Evolutionary conservation across 2,797 vertebrate genomes (phyloP).

Genomic region (Lacerta agilis): DNA sequence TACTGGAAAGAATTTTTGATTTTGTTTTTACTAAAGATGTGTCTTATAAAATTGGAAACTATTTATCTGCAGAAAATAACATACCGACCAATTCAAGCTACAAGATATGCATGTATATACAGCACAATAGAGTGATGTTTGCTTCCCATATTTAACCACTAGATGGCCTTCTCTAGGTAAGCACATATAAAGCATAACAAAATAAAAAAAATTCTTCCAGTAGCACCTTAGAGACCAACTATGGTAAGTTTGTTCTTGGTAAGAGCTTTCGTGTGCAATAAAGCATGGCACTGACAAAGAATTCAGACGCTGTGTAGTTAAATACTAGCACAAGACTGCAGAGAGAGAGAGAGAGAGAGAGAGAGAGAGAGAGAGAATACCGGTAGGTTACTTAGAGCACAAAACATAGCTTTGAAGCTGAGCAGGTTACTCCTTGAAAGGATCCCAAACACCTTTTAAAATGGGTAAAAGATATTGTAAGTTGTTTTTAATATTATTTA

Average conservation of each 20-base stretch:
- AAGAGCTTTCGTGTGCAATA: neutral
- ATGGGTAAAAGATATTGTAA: neutral
- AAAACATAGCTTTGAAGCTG: neutral
- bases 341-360: neutral
- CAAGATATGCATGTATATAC: too few relatives aligned
- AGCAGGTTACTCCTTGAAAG: slow-evolving; percentile 1
- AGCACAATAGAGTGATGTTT: neutral
- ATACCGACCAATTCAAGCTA: neutral
- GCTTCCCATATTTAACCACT: neutral
- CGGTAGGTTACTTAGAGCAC: neutral
- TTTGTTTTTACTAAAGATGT: neutral
- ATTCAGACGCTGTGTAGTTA: accelerated
- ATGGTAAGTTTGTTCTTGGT: too few relatives aligned
- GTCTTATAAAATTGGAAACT: neutral
- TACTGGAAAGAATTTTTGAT: too few relatives aligned
- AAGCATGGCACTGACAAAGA: neutral
- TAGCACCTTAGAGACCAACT: too few relatives aligned
- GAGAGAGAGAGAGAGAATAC: neutral
- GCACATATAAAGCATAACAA: neutral
- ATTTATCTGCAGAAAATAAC: neutral
- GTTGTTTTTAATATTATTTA: too few relatives aligned
- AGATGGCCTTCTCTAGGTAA: slow-evolving; percentile 40
- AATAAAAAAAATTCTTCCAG: too few relatives aligned
- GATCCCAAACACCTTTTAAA: slow-evolving; percentile 11
- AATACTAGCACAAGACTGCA: neutral